phyloP scores from a whole-genome alignment of 2,888 invertebrate species.

The Hydriomena furcata region DNA sequence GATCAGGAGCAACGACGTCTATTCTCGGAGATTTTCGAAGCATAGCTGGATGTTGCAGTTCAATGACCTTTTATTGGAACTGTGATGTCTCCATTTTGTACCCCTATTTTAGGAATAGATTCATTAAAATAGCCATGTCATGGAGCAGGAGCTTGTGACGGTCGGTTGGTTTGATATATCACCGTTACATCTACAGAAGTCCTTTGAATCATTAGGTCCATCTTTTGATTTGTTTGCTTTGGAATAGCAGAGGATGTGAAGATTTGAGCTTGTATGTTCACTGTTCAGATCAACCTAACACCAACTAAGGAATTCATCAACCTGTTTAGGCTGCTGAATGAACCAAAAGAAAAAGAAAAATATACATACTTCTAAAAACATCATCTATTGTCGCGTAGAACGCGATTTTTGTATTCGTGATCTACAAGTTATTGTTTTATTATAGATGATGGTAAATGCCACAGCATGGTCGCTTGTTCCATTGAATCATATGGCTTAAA shows the following conservation, averaged over 20 bases:
- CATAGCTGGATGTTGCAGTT: constrained; percentile 58
- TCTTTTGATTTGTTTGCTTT: neutral
- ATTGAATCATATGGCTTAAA: no score
- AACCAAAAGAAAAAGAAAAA: no score
- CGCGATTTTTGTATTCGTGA: no score
- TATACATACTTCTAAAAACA: no score
- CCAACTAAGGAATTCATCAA: no score
- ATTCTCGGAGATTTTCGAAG: constrained; percentile 57
- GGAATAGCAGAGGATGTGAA: neutral
- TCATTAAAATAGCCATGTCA: constrained; percentile 41
- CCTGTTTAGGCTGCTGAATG: no score
- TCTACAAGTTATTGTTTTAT: no score
- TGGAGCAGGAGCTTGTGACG: constrained; percentile 26
- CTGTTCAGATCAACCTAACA: neutral
- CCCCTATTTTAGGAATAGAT: constrained; percentile 44
- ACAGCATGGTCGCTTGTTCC: neutral
- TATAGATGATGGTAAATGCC: no score
- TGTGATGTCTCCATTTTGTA: constrained; percentile 45
- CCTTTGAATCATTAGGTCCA: neutral
- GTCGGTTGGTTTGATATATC: constrained; percentile 28
- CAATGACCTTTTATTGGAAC: constrained; percentile 40
- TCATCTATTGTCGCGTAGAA: no score
- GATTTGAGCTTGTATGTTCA: neutral
- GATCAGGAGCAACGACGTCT: constrained; percentile 48
- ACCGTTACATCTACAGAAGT: constrained; percentile 5